Evolutionary conservation across 2,888 invertebrate species (phyloP), one percentile per base, ranked within the genome.

Genomic region (Sphaerophoria taeniata): DNA sequence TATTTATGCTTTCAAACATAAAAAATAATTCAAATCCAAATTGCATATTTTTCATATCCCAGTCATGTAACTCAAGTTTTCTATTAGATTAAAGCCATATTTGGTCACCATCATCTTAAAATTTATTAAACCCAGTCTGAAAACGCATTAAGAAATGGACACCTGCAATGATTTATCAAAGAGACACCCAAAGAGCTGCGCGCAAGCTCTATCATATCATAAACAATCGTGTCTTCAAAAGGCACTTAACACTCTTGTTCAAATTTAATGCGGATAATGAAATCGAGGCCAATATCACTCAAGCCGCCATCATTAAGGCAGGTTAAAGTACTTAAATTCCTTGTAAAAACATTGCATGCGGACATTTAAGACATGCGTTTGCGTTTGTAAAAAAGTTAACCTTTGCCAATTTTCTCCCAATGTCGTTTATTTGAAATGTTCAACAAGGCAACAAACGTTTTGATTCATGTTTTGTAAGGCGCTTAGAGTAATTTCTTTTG

Each of bases 231-330:
- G 78, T 78, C 73, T 63, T 69, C 56, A 14, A 31, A 14, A 67
- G 43, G 58, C 78, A 65, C 79, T 56, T 73, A 69, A 58, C 74
- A 74, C 55, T 78, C 56, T 73, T 61, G 49, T 73, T 63, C 56
- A 76, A 24, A 81, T 53, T 70, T 63, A 63, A 60, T 34, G 49
- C 75, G 71, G 76, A 76, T 82, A 82, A 77, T 73, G 69, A 61
- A 73, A 82, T 83, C 55, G 83, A 79, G 83, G 83, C 70, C 74
- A 79, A 74, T 74, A 65, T 83, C 78, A 36, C 63, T 75, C 69
- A 53, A 67, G 51, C 79, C 69, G 69, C 45, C 77, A 36, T 69
- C 14, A 14, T 31, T 33, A 47, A 65, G 33, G 34, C 67, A 69
- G 67, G 69, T 63, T 51, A 56, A 47, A 14, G 53, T 39, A 61